Base-by-base conservation (phyloP, 2,797 vertebrate species). In the Telmatherina bonti region DNA sequence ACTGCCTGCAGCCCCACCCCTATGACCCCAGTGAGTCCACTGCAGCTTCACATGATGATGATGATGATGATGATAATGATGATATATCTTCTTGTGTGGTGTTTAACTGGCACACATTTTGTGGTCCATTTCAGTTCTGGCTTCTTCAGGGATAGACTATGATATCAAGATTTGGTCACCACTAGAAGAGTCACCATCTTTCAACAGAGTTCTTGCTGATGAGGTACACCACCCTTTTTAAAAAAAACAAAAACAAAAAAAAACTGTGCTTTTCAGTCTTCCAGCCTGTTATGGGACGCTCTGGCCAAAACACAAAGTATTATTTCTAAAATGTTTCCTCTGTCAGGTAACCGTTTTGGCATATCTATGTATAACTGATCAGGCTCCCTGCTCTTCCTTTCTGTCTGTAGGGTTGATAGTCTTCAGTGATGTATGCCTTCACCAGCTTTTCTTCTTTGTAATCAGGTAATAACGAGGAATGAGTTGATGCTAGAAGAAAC, bases 141-240 rank as follows among this genome's bases (percentile, higher is more conserved):
- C 97, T 45, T 99, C 98, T 70, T 99, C 98, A 58, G 98, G 98
- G 82, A 99, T 99, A 79, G 98, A 99, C 93, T 99, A 99, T 58
- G 96, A 99, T 78, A 97, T 99, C 90, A 99, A 99, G 93, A 96
- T 99, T 70, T 99, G 98, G 98, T 99, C 98, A 0, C 98, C 98
- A 0, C 88, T 98, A 75, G 97, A 99, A 86, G 93, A 96, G 82
- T 95, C 95, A 2, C 90, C 95, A 29, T 96, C 97, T 74, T 99
- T 99, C 91, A 98, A 99, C 92, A 95, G 96, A 88, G 94, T 96
- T 85, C 96, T 99, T 53, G 98, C 98, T 79, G 95, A 96, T 53
- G 98, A 99, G 95, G 98, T 99, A 72, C 31, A 47, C 22, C 29
- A 35, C 30, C 29, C 29, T 41, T 38, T n/a, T 36, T 12, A 12